These are phyloP conservation scores for Synanthedon andrenaeformis DNA, from an alignment of 2,888 invertebrate species.

Conservation along the genomic window DNA sequence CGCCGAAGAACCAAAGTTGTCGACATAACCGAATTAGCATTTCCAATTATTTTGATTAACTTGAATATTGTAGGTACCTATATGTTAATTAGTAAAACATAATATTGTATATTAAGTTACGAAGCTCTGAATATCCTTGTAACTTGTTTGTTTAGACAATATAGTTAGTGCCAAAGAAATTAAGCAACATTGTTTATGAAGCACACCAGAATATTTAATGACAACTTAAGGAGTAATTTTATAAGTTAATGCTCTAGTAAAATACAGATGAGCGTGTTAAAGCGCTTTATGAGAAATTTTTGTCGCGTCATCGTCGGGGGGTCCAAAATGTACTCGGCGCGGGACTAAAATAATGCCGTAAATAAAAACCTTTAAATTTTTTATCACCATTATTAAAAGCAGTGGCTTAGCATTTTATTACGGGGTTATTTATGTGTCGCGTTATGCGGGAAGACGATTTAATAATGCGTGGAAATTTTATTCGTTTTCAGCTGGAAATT, in stretches of 20 bases:
- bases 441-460: constrained; percentile 16
- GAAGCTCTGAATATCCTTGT: too few species aligned
- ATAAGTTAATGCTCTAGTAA: not conserved
- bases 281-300: not conserved
- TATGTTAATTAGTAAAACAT: too few species aligned
- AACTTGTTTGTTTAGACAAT: too few species aligned
- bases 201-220: too few species aligned
- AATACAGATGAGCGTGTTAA: not conserved
- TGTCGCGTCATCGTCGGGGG: not conserved
- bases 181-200: too few species aligned
- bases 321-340: constrained; percentile 6
- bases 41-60: too few species aligned
- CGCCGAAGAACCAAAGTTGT: too few species aligned
- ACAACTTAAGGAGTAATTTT: too few species aligned
- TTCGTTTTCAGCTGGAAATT: constrained; percentile 7
- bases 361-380: constrained; percentile 15
- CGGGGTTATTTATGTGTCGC: constrained; percentile 16
- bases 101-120: too few species aligned
- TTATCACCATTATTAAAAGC: constrained; percentile 33
- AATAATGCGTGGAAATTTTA: constrained; percentile 14
- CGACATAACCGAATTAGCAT: too few species aligned
- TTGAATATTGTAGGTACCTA: too few species aligned
- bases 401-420: constrained; percentile 32
- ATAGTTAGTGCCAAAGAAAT: too few species aligned
- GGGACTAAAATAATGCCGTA: constrained; percentile 10